A percentile compares a stretch with the other conserved stretches of the same genome.
Evolutionary conservation across 2,888 invertebrate species (phyloP).

Genomic region (Drosophila fulvimacula): DNA sequence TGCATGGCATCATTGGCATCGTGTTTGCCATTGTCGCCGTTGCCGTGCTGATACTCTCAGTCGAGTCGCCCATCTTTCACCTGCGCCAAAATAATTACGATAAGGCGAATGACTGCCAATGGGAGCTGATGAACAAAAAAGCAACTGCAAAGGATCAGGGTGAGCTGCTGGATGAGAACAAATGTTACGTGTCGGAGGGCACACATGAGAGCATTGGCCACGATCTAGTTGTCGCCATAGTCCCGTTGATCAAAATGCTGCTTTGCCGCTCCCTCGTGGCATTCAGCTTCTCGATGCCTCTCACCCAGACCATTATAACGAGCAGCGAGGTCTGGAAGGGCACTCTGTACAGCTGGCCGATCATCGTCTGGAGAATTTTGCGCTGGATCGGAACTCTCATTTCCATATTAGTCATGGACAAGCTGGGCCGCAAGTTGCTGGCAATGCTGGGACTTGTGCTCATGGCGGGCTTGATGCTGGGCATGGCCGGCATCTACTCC

Average conservation of each 20-base stretch:
- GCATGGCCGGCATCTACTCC: conserved; percentile 58
- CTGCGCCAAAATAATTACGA: conserved; percentile 57
- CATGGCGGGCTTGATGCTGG: conserved; percentile 67
- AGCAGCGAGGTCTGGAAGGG: conserved; percentile 23
- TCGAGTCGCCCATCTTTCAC: conserved; percentile 76
- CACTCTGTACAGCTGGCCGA: conserved; percentile 50
- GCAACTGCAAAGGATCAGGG: conserved; percentile 25
- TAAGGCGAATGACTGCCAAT: conserved; percentile 57
- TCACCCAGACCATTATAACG: conserved; percentile 46
- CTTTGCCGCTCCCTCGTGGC: conserved; percentile 73
- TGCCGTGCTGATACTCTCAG: conserved; percentile 20
- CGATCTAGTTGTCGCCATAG: conserved; percentile 44
- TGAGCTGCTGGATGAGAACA: conserved; percentile 56
- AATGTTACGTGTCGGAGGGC: conserved; percentile 62
- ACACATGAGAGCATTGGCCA: conserved; percentile 34
- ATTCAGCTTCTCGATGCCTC: conserved; percentile 76
- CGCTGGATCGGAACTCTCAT: conserved; percentile 66
- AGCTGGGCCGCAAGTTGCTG: conserved; percentile 63
- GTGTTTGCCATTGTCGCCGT: conserved; percentile 54
- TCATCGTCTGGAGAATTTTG: conserved; percentile 54
- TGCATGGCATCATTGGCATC: conserved; percentile 74
- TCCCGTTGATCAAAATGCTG: conserved; percentile 71
- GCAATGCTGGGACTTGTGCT: conserved; percentile 57
- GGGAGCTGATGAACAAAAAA: conserved; percentile 47
- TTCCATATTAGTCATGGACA: conserved; percentile 58